Conservation (phyloP, 2,113 vertebrate species). For the Nettapus auritus region DNA sequence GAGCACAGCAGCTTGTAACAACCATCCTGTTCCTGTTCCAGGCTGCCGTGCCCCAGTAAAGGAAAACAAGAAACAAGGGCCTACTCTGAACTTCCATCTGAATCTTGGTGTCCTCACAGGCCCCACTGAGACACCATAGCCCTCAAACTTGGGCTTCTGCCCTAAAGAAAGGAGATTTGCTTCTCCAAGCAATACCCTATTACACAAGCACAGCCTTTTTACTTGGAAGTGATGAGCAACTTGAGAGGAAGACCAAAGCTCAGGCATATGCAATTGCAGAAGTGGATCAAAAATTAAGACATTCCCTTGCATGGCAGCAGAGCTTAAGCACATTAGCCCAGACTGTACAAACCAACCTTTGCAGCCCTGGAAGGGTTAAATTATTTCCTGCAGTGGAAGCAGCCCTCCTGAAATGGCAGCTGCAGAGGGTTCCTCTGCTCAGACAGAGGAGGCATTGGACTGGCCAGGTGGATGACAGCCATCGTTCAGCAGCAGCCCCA, state of each 20-base stretch:
- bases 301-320: neutral
- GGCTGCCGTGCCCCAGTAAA: neutral
- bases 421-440: neutral
- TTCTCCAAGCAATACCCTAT: neutral
- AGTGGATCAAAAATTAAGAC: neutral
- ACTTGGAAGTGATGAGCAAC: neutral
- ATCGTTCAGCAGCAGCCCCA: neutral
- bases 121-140: neutral
- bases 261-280: neutral
- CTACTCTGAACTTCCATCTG: neutral
- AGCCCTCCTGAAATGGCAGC: neutral
- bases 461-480: neutral
- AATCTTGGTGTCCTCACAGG: neutral
- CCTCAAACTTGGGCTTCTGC: neutral
- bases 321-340: neutral
- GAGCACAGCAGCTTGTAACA: neutral
- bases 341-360: neutral
- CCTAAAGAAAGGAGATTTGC: neutral
- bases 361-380: slow-evolving; percentile 4
- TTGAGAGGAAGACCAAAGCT: neutral
- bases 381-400: neutral
- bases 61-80: neutral
- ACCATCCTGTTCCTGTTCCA: accelerated
- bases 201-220: neutral
- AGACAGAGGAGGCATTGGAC: neutral